Conservation (phyloP, 2,888 invertebrate species). For the Aethes cnicana region DNA sequence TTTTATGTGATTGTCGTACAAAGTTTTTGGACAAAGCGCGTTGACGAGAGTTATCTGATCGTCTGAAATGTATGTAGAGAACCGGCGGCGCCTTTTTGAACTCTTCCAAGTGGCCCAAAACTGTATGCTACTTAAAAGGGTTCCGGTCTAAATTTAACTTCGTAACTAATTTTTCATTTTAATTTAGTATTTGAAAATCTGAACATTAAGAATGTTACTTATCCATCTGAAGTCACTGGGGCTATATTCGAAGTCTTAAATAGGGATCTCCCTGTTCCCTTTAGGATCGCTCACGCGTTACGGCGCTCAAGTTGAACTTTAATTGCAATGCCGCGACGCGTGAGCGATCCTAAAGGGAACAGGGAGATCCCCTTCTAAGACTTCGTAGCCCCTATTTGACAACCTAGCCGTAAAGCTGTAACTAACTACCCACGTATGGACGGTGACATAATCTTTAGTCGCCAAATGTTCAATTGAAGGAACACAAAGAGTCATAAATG, state of each 20-base stretch:
- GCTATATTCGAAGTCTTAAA: too few species aligned
- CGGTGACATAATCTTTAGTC: constrained; percentile 11
- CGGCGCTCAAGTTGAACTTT: too few species aligned
- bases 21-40: constrained; percentile 53
- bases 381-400: too few species aligned
- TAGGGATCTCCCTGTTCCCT: too few species aligned
- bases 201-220: too few species aligned
- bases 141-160: constrained; percentile 1
- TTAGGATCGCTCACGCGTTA: too few species aligned
- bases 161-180: background rate
- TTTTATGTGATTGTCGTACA: constrained; percentile 63
- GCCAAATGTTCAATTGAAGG: background rate
- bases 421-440: background rate
- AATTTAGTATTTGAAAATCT: background rate
- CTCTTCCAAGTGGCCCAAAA: constrained; percentile 15
- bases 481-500: constrained; percentile 20
- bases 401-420: too few species aligned
- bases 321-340: too few species aligned
- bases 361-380: too few species aligned
- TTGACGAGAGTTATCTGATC: constrained; percentile 51
- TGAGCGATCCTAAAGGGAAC: too few species aligned
- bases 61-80: constrained; percentile 45
- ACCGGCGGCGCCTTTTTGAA: constrained; percentile 52
- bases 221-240: too few species aligned
- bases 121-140: constrained; percentile 8